Conservation (phyloP, 2,888 invertebrate species). For the Sesamia inferens region DNA sequence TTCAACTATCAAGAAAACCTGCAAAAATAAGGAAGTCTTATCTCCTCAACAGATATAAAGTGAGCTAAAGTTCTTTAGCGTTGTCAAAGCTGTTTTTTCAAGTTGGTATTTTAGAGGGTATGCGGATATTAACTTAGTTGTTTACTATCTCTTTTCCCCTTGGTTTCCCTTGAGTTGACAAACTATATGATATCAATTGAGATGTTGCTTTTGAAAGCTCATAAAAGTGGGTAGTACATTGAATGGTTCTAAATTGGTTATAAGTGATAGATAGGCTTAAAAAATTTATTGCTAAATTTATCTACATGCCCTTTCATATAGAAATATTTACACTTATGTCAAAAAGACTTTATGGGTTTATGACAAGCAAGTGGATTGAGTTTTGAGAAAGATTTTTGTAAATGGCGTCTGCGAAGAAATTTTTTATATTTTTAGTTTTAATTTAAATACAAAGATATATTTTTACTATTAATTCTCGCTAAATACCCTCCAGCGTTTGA, state of each 20-base stretch:
- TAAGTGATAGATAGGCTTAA: not conserved
- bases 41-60: slow-evolving; percentile 28
- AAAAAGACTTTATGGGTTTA: not conserved
- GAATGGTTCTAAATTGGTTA: not conserved
- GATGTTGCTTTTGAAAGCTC: not conserved
- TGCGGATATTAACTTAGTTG: slow-evolving; percentile 28
- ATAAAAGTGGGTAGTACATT: slow-evolving; percentile 1
- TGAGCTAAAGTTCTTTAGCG: slow-evolving; percentile 23
- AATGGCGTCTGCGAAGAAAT: too few species aligned
- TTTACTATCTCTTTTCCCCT: slow-evolving; percentile 14
- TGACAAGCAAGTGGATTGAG: too few species aligned
- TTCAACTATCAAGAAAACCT: slow-evolving; percentile 19
- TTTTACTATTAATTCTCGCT: too few species aligned
- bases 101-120: slow-evolving; percentile 16
- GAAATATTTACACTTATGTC: not conserved
- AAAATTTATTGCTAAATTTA: not conserved
- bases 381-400: too few species aligned
- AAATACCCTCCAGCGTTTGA: too few species aligned
- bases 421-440: too few species aligned
- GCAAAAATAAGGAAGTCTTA: slow-evolving; percentile 33
- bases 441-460: too few species aligned
- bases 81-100: slow-evolving; percentile 31
- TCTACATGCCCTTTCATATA: not conserved
- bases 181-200: slow-evolving; percentile 34
- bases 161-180: slow-evolving; percentile 13